These are phyloP conservation scores for Rhea pennata DNA, from an alignment of 2,113 vertebrate species.

Conservation along the genomic window DNA sequence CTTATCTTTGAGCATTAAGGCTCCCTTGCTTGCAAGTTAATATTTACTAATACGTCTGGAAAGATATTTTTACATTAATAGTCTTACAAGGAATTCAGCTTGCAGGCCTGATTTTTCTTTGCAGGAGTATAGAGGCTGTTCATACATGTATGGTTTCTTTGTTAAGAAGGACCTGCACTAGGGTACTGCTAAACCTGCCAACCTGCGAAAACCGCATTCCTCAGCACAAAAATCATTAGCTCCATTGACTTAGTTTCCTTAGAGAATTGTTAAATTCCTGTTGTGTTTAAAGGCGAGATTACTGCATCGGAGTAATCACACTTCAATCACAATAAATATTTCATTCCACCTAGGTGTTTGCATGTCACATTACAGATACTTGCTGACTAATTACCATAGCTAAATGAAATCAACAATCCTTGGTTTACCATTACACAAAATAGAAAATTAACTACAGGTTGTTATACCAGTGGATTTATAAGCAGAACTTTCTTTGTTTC, in stretches of 20 bases:
- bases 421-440: background rate
- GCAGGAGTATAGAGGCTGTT: accelerated
- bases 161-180: background rate
- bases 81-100: background rate
- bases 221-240: background rate
- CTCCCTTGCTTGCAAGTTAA: background rate
- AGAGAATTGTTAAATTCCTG: background rate
- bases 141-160: background rate
- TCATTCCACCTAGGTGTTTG: background rate
- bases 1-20: background rate
- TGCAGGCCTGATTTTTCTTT: background rate
- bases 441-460: background rate
- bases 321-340: background rate
- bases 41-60: background rate
- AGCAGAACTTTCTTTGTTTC: background rate
- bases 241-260: background rate
- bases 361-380: background rate
- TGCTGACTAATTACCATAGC: background rate
- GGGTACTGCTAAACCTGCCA: background rate
- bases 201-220: background rate
- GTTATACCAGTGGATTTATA: background rate
- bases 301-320: background rate
- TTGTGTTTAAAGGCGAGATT: background rate
- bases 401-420: background rate
- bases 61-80: background rate